Conservation (phyloP, 2,113 vertebrate species). For the crab-eating macaque (Macaca fascicularis) region DNA sequence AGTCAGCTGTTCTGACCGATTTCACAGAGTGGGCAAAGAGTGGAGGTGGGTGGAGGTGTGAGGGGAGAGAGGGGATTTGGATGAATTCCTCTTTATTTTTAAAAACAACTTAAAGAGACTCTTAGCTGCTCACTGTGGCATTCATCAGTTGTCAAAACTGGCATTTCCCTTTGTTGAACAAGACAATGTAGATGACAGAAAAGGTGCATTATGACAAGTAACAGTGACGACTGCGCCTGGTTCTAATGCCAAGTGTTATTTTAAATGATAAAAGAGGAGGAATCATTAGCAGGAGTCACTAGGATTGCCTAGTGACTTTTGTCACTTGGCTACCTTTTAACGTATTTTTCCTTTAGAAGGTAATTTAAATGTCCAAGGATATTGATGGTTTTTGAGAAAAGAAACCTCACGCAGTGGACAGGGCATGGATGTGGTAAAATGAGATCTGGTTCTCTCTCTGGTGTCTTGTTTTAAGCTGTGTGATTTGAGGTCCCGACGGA, state of each 20-base stretch:
- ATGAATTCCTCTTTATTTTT: constrained; percentile 37
- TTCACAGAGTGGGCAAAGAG: not conserved
- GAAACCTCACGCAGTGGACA: not conserved
- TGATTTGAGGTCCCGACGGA: not conserved
- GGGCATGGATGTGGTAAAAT: not conserved
- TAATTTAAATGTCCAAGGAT: constrained; percentile 2
- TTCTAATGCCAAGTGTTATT: constrained; percentile 34
- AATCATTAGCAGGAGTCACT: not conserved
- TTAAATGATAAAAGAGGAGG: constrained; percentile 42
- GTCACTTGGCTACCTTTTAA: constrained; percentile 7
- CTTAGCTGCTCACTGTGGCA: not conserved
- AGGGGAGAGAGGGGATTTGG: not conserved
- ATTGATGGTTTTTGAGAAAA: constrained; percentile 19
- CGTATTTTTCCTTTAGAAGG: not conserved
- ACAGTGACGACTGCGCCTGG: not conserved
- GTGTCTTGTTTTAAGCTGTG: not conserved
- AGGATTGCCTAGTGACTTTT: not conserved
- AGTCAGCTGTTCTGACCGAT: not conserved
- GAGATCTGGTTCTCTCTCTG: not conserved
- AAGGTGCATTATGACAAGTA: not conserved
- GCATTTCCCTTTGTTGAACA: constrained; percentile 52
- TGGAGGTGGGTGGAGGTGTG: not conserved
- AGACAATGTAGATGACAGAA: constrained; percentile 57
- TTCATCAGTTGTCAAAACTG: constrained; percentile 53
- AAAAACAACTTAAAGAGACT: not conserved